A percentile compares a stretch with the other conserved stretches of the same genome.
Conservation (phyloP, 1,140 invertebrate genomes). For the Drosophila burlai region DNA sequence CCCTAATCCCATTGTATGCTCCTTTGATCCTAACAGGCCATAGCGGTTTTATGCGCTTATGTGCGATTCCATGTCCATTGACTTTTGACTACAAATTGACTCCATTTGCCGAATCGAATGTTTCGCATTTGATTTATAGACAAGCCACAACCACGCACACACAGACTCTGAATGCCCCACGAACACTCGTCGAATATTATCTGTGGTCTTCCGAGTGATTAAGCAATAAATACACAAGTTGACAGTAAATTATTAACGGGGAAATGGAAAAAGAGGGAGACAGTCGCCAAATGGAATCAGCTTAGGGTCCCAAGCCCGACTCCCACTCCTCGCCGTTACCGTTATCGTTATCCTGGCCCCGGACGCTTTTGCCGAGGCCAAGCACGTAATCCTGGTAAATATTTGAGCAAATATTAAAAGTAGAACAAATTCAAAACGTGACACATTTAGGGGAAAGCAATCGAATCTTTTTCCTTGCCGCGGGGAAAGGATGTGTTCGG, state of each 20-base stretch:
- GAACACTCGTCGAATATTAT: constrained; percentile 59
- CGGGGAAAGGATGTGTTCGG: not conserved
- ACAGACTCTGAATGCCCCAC: constrained; percentile 10
- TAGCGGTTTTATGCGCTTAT: not conserved
- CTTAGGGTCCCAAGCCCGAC: constrained; percentile 25
- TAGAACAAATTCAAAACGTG: constrained; percentile 67
- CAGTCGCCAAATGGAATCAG: constrained; percentile 32
- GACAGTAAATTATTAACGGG: constrained; percentile 78
- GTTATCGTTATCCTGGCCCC: constrained; percentile 3
- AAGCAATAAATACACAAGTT: constrained; percentile 79
- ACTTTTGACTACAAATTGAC: constrained; percentile 55
- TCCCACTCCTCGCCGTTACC: constrained; percentile 15
- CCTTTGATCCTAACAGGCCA: not conserved
- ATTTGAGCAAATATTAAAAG: constrained; percentile 76
- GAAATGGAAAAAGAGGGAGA: constrained; percentile 18
- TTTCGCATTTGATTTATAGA: constrained; percentile 67
- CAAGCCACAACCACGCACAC: constrained; percentile 12
- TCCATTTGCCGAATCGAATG: constrained; percentile 43
- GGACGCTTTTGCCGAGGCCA: constrained; percentile 39
- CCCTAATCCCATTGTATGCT: constrained; percentile 21
- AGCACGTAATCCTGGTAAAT: constrained; percentile 73
- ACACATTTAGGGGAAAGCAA: constrained; percentile 59
- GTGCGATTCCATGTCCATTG: constrained; percentile 19
- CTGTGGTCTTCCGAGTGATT: constrained; percentile 79
- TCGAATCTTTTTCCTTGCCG: constrained; percentile 35